Base-by-base conservation (phyloP, 2,113 vertebrate species). In the Mastomys coucha region DNA sequence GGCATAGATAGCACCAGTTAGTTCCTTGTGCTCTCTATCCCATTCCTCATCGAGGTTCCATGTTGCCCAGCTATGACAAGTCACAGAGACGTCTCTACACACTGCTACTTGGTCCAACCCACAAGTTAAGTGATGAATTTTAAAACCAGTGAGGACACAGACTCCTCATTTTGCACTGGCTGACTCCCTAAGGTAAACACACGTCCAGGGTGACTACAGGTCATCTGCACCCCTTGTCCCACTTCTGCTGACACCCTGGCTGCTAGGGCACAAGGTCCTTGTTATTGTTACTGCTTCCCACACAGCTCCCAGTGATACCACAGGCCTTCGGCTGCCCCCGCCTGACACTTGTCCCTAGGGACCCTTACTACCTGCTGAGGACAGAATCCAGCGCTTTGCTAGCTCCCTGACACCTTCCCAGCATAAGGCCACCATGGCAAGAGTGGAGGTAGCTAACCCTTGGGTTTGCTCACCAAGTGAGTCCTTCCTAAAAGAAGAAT, bases 81-180 rank as follows among this genome's bases (percentile, higher is more conserved):
- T 58, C 53, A 63, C 24, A 11, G 0, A 0, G 3, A 33, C 20
- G 11, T 8, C 31, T 70, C 81, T 56, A 7, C 45, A 72, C 45
- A 31, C 19, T 4, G 2, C 14, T 28, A 20, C 56, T 33, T 31
- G 0, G 31, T 65, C 2, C 8, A 0, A 20, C 36, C 49, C 8
- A 19, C 13, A 17, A 33, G 51, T 2, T 28, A 53, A 67, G 17
- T 45, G 60, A 33, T 16, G 1, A 2, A 5, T 12, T 65, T 2
- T 17, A 63, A 49, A 58, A 69, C 7, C n/a, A 16, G 5, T 7
- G 12, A 9, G 8, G 36, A 5, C 8, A 42, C 58, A 28, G 51
- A 33, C 7, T 28, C 0, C 31, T 20, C 7, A 28, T 12, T 53
- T 42, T 53, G 13, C 4, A 42, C 51, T 14, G 13, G 36, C 69